Evolutionary conservation across 2,113 vertebrate genomes (phyloP).

Genomic region (Lycaon pictus): DNA sequence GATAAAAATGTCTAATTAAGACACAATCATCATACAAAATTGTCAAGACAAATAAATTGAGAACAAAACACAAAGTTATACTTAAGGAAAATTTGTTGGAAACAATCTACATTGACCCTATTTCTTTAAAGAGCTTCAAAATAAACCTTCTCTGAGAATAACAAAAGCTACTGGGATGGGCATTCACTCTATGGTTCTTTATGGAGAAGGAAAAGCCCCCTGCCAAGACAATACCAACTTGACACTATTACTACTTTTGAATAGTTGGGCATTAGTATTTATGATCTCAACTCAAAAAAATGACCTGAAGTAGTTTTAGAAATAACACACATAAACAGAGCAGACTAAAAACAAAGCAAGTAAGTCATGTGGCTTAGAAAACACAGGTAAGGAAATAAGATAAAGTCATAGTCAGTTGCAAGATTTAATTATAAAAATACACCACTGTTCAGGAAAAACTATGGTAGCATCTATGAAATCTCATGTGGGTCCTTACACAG

Average conservation of each 20-base stretch:
- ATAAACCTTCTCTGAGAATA: background rate
- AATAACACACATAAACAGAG: background rate
- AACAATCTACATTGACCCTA: background rate
- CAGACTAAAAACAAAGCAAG: background rate
- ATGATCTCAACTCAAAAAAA: background rate
- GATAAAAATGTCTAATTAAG: background rate
- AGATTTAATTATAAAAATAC: background rate
- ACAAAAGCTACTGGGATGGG: background rate
- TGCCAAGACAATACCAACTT: background rate
- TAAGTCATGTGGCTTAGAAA: conserved; percentile 6
- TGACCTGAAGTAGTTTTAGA: background rate
- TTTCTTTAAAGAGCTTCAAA: background rate
- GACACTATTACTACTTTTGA: background rate
- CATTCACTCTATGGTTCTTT: background rate
- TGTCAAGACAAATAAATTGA: background rate
- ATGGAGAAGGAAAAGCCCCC: background rate
- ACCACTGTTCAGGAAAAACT: conserved; percentile 6
- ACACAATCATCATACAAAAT: background rate
- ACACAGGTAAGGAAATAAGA: background rate
- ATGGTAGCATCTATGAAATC: background rate
- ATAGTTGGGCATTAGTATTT: background rate
- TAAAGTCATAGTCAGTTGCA: background rate
- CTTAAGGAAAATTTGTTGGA: background rate
- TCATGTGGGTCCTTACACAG: background rate
- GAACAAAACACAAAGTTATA: background rate